Conservation (phyloP, 2,113 vertebrate genomes). For the Tupaia chinensis region DNA sequence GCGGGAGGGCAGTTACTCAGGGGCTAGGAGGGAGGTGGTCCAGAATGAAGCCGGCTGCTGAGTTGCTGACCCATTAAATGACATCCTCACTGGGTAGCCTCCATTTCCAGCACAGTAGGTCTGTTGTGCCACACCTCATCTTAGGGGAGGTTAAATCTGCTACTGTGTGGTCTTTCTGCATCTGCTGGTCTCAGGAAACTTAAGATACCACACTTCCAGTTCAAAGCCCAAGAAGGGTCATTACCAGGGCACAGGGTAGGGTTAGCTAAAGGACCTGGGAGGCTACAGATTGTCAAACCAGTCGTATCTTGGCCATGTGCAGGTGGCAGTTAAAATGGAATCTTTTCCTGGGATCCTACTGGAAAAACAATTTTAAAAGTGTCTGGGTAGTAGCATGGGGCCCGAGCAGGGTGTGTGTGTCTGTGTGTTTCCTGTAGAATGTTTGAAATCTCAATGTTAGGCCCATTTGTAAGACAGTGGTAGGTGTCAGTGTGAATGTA, state of each 20-base stretch:
- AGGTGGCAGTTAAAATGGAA: constrained; percentile 73
- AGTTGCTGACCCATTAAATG: constrained; percentile 40
- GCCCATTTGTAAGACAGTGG: constrained; percentile 71
- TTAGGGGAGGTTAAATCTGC: constrained; percentile 24
- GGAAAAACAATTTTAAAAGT: constrained; percentile 69
- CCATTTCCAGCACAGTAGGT: neutral
- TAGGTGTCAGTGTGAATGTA: constrained; percentile 59
- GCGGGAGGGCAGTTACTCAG: neutral
- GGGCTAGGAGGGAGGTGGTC: neutral
- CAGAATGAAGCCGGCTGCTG: neutral
- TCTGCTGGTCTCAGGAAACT: constrained; percentile 77
- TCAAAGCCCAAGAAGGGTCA: constrained; percentile 65
- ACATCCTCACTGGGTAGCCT: neutral
- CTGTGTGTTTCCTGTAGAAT: constrained; percentile 40
- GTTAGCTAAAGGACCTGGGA: constrained; percentile 70
- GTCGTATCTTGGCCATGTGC: constrained; percentile 70
- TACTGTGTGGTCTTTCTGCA: constrained; percentile 76
- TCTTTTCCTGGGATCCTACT: constrained; percentile 66
- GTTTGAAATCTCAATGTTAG: constrained; percentile 48
- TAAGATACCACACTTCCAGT: constrained; percentile 78
- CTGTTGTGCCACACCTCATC: constrained; percentile 58
- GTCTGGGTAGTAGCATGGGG: constrained; percentile 23
- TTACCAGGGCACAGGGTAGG: constrained; percentile 80
- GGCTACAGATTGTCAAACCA: constrained; percentile 80
- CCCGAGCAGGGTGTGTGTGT: constrained; percentile 16